Conservation (phyloP, 2,888 invertebrate species). For the Cantharis nigra region DNA sequence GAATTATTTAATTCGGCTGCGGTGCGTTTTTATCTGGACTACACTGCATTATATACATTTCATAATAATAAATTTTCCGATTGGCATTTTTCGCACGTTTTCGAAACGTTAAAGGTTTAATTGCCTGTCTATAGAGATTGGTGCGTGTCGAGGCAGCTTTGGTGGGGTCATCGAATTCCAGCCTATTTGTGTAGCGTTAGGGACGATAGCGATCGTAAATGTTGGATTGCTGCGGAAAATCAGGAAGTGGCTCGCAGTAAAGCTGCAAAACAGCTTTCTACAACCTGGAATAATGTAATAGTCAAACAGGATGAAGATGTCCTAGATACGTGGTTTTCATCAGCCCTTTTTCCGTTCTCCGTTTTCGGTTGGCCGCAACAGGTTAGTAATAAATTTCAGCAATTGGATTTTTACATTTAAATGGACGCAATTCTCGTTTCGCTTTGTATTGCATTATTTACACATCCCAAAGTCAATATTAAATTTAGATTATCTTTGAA, state of each 20-base stretch:
- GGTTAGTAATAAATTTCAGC: constrained; percentile 32
- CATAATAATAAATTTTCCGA: neutral
- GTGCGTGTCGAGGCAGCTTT: constrained; percentile 97
- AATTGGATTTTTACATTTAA: neutral
- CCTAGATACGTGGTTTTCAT: constrained; percentile 98
- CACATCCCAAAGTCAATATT: neutral
- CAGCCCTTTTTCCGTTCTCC: constrained; percentile 94
- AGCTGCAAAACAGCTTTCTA: constrained; percentile 71
- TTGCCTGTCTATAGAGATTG: constrained; percentile 72
- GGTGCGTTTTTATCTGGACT: neutral
- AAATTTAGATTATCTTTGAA: neutral
- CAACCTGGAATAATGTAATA: constrained; percentile 60
- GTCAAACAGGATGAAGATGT: constrained; percentile 89
- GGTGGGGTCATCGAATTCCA: constrained; percentile 99
- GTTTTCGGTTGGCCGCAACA: constrained; percentile 96
- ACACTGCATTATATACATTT: neutral
- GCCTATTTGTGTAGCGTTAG: constrained; percentile 67
- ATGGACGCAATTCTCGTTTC: neutral
- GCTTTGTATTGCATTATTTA: neutral
- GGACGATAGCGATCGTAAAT: constrained; percentile 28
- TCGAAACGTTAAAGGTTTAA: constrained; percentile 10
- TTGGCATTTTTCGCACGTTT: neutral
- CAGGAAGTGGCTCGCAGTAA: constrained; percentile 76
- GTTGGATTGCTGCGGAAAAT: constrained; percentile 56
- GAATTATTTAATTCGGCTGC: no score